These are phyloP conservation scores for Crotalus tigris DNA, from an alignment of 2,113 vertebrate species.

Conservation along the genomic window DNA sequence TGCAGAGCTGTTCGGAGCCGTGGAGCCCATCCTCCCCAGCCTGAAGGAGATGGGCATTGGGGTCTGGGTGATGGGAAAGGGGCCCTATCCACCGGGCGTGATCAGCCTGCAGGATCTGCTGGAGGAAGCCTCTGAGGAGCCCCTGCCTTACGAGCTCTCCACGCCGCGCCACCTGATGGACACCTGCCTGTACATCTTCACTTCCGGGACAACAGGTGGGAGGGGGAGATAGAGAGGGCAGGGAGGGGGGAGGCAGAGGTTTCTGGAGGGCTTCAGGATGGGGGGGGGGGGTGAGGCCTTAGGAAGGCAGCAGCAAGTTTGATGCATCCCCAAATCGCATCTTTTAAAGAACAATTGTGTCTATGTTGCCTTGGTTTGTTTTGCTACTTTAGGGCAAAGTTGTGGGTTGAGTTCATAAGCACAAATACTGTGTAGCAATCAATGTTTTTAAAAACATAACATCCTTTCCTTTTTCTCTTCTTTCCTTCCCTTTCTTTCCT, in stretches of 20 bases:
- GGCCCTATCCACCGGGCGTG: slow-evolving; percentile 20
- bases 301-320: neutral
- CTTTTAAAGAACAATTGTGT: neutral
- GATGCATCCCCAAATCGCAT: neutral
- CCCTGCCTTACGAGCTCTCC: slow-evolving; percentile 55
- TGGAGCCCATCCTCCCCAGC: slow-evolving; percentile 53
- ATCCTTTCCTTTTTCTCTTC: neutral
- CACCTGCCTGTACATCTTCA: slow-evolving; percentile 75
- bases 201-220: slow-evolving; percentile 71
- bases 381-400: neutral
- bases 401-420: neutral
- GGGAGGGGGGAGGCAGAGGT: neutral
- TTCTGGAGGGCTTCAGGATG: neutral
- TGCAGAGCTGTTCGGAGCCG: slow-evolving; percentile 33
- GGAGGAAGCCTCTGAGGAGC: slow-evolving; percentile 43
- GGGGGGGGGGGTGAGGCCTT: rapidly evolving
- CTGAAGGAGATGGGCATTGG: slow-evolving; percentile 31
- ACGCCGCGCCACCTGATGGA: slow-evolving; percentile 56
- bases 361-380: neutral
- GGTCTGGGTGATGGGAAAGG: slow-evolving; percentile 59
- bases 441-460: neutral
- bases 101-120: slow-evolving; percentile 48
- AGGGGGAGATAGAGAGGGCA: neutral
- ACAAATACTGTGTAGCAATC: neutral
- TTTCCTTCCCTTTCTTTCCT: no score